Conservation (phyloP, 2,888 invertebrate genomes). For the Gisinianus flammeolus region DNA sequence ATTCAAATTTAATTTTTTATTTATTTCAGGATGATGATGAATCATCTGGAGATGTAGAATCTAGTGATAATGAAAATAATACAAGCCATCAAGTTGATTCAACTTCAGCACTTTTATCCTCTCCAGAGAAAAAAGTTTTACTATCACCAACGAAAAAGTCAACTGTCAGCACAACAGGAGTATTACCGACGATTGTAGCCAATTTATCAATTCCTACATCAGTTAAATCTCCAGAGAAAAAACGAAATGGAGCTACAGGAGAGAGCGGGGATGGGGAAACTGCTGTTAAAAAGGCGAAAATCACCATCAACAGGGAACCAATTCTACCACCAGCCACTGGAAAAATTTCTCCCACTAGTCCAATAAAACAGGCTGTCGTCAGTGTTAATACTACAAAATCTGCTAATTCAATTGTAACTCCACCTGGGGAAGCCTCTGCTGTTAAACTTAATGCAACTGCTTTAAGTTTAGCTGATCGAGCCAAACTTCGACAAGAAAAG, state of each 20-base stretch:
- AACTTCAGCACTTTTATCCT: not conserved
- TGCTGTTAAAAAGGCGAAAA: conserved; percentile 46
- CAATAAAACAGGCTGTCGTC: conserved; percentile 26
- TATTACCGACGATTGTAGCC: not conserved
- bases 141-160: not conserved
- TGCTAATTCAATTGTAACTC: not conserved
- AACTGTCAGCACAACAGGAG: not conserved
- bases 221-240: conserved; percentile 34
- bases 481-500: conserved; percentile 45
- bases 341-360: conserved; percentile 14
- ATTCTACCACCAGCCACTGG: conserved; percentile 33
- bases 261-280: conserved; percentile 25
- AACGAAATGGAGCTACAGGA: conserved; percentile 43
- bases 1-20: not conserved
- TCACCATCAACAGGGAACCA: conserved; percentile 48
- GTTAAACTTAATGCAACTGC: conserved; percentile 5
- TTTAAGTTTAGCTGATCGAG: conserved; percentile 22
- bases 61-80: conserved; percentile 27
- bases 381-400: not conserved
- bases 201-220: conserved; percentile 37
- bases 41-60: conserved; percentile 39
- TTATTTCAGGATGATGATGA: conserved; percentile 39
- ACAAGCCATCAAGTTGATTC: conserved; percentile 36
- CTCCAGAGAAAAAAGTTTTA: not conserved
- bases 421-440: not conserved